Conservation (phyloP, 2,113 vertebrate species). For the Phalacrocorax carbo region DNA sequence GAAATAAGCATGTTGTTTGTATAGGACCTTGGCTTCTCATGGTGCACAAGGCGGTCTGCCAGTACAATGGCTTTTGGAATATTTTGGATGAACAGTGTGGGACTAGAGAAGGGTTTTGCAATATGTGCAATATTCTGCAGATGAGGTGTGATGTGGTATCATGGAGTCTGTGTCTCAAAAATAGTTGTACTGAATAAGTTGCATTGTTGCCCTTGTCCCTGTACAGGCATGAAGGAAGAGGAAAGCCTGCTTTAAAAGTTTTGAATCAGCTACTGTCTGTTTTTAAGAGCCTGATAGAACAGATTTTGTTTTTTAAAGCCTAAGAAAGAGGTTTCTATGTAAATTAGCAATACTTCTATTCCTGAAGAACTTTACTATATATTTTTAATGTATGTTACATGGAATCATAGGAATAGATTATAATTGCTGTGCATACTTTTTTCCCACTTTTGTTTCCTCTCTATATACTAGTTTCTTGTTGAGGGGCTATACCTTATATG, state of each 20-base stretch:
- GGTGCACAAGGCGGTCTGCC: neutral
- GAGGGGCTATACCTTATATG: neutral
- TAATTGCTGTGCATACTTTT: neutral
- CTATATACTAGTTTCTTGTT: neutral
- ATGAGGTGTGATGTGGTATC: neutral
- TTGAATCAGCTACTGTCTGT: neutral
- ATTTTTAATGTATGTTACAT: neutral
- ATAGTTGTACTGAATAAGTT: neutral
- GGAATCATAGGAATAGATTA: neutral
- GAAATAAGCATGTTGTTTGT: neutral
- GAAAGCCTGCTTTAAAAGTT: neutral
- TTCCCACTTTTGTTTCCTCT: neutral
- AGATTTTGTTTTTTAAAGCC: neutral
- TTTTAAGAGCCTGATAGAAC: neutral
- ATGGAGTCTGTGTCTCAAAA: neutral
- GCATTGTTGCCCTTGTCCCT: neutral
- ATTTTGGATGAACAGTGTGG: neutral
- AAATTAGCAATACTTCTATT: neutral
- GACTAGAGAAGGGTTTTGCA: neutral
- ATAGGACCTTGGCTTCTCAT: neutral
- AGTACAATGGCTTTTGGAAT: neutral
- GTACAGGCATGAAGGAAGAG: neutral
- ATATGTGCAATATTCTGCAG: neutral
- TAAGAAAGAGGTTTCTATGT: neutral
- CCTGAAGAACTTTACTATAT: neutral